Evolutionary conservation across 2,113 vertebrate genomes (phyloP), one percentile per base, ranked within the genome.

Genomic region (Ictidomys tridecemlineatus): DNA sequence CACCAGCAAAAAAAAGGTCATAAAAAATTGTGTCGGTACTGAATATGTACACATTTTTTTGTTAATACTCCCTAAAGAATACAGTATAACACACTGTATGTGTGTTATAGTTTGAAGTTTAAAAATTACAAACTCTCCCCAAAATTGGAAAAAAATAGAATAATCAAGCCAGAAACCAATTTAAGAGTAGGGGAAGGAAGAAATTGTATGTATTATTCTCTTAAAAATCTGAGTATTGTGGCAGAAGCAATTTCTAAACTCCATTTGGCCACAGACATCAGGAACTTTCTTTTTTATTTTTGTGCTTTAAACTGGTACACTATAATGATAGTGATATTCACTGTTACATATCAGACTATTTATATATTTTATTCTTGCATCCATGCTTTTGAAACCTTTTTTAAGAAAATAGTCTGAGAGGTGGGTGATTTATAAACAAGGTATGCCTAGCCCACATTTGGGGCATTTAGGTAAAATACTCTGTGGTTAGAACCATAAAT

Each of bases 321-420:
- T 69, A 16, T 3, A 70, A 63, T 63, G 8, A 28, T 3, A 63
- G 61, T 63, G 61, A 28, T 28, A 63, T 63, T 63, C 61, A 63
- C 26, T 28, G 24, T 28, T 9, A 63, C 9, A 10, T 63, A 63
- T 84, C 4, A 69, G 95, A 85, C 10, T 77, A 72, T 70, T 95
- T 86, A 2, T 45, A 70, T 74, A 86, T 70, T 91, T 95, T 73
- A 63, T n/a, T 82, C 56, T 88, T 80, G 30, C 24, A 90, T 1
- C 16, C 69, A 73, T 42, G 5, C 4, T 89, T 77, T 70, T 92
- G 32, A 97, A 86, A 73, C 1, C 2, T 76, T 70, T 94, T 88
- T 48, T 76, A 83, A 87, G 80, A 90, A 90, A 84, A 94, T 69
- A 69, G 9, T 80, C 30, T 92, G 76, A 90, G 85, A 79, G 48